Conservation (phyloP, 2,888 invertebrate genomes). For the Marronus borbonicus region DNA sequence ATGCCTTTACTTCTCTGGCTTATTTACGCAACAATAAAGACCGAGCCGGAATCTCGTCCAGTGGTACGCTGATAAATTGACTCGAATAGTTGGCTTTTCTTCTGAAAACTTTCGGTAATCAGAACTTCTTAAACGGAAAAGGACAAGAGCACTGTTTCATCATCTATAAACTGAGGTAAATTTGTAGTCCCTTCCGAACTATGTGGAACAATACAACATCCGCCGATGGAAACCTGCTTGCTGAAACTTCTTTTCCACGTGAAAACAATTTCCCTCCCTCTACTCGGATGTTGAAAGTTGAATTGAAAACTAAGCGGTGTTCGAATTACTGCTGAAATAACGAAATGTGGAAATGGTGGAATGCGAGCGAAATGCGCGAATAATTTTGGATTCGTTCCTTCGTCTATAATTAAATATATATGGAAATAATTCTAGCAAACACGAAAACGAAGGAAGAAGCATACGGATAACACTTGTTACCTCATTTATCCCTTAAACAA, state of each 20-base stretch:
- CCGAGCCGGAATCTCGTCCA: not conserved
- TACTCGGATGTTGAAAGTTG: conserved; percentile 32
- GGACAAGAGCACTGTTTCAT: conserved; percentile 10
- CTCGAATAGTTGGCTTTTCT: conserved; percentile 45
- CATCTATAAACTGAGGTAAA: conserved; percentile 41
- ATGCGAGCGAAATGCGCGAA: not conserved
- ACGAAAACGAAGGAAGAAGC: not conserved
- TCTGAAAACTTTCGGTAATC: conserved; percentile 42
- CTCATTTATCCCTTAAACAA: not conserved
- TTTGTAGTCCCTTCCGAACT: conserved; percentile 48
- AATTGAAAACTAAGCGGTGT: conserved; percentile 49
- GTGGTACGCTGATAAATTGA: conserved; percentile 42
- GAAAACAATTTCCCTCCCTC: conserved; percentile 35
- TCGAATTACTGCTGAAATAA: conserved; percentile 42
- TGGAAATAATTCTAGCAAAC: not conserved
- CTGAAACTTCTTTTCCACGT: conserved; percentile 20
- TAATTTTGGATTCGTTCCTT: conserved; percentile 16
- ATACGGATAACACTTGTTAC: not conserved
- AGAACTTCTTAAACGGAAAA: conserved; percentile 34
- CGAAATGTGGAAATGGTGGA: conserved; percentile 12
- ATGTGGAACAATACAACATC: conserved; percentile 41
- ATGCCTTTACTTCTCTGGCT: not conserved
- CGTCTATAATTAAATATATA: not conserved
- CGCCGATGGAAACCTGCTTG: conserved; percentile 27
- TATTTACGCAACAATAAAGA: not conserved